Conservation (phyloP, 2,888 invertebrate species). For the Stictocephala bisonia region DNA sequence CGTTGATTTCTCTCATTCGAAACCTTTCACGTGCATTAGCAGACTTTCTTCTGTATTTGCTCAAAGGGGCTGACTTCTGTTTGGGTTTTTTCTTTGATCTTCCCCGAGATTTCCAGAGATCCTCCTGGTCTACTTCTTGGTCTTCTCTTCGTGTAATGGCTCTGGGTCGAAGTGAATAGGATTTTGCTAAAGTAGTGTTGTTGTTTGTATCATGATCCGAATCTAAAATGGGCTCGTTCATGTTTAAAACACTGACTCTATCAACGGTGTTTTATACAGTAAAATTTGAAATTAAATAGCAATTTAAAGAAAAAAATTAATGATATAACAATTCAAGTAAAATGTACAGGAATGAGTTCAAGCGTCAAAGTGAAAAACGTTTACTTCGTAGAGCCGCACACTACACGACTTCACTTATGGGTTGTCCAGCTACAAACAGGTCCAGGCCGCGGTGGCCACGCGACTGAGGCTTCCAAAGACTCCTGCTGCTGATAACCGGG, state of each 20-base stretch:
- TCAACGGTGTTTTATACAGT: too few relatives aligned
- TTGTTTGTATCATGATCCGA: slow-evolving; percentile 46
- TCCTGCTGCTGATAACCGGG: slow-evolving; percentile 26
- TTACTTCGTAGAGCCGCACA: not conserved
- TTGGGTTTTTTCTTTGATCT: slow-evolving; percentile 63
- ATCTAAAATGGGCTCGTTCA: too few relatives aligned
- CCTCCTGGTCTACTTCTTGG: slow-evolving; percentile 49
- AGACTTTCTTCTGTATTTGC: slow-evolving; percentile 90
- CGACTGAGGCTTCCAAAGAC: not conserved
- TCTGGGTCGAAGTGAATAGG: slow-evolving; percentile 76
- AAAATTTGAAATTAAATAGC: too few relatives aligned
- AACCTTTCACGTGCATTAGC: slow-evolving; percentile 89
- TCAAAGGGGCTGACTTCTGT: slow-evolving; percentile 76
- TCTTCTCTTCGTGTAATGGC: slow-evolving; percentile 63
- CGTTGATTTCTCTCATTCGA: slow-evolving; percentile 90
- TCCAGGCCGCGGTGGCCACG: slow-evolving; percentile 19
- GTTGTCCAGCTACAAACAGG: not conserved
- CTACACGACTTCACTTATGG: not conserved
- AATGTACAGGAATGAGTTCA: too few relatives aligned
- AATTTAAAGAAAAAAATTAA: too few relatives aligned
- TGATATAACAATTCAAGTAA: too few relatives aligned
- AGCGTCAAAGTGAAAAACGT: not conserved
- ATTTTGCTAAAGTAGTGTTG: slow-evolving; percentile 63
- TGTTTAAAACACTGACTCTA: too few relatives aligned
- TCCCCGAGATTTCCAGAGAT: slow-evolving; percentile 62